These are phyloP conservation scores for Rhineura floridana DNA, from an alignment of 2,113 vertebrate genomes.

Conservation along the genomic window DNA sequence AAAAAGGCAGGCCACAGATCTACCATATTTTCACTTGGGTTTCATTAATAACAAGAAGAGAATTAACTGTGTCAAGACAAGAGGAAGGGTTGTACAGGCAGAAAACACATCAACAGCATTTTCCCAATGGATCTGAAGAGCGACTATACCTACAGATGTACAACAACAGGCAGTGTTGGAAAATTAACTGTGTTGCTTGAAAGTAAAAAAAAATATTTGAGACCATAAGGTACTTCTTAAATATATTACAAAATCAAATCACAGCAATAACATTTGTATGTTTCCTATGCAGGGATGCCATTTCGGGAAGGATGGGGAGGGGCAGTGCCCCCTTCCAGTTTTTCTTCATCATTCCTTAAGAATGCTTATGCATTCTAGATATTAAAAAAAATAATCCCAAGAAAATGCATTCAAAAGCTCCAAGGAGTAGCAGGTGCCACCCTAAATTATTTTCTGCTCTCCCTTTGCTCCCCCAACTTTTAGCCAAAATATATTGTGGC, in stretches of 20 bases:
- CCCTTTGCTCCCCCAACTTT: background rate
- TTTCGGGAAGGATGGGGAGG: background rate
- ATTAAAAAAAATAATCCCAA: background rate
- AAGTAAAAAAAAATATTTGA: background rate
- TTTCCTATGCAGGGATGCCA: background rate
- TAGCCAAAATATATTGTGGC: background rate
- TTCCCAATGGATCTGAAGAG: slow-evolving; percentile 33
- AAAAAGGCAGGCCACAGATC: slow-evolving; percentile 64
- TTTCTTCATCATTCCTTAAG: background rate
- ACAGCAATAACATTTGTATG: background rate
- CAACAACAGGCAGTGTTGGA: background rate
- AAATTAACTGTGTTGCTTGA: background rate
- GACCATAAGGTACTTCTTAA: background rate
- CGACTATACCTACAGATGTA: slow-evolving; percentile 16
- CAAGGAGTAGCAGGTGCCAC: background rate
- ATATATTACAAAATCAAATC: background rate
- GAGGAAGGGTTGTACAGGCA: slow-evolving; percentile 17
- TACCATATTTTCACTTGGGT: slow-evolving; percentile 58
- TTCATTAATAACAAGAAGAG: slow-evolving; percentile 58
- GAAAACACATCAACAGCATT: slow-evolving; percentile 46
- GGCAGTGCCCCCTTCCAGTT: fast-evolving
- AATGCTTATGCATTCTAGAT: background rate
- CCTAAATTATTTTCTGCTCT: background rate
- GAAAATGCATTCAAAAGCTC: background rate
- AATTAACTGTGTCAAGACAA: slow-evolving; percentile 29